Conservation (phyloP, 2,113 vertebrate genomes). For the Tor tambroides region DNA sequence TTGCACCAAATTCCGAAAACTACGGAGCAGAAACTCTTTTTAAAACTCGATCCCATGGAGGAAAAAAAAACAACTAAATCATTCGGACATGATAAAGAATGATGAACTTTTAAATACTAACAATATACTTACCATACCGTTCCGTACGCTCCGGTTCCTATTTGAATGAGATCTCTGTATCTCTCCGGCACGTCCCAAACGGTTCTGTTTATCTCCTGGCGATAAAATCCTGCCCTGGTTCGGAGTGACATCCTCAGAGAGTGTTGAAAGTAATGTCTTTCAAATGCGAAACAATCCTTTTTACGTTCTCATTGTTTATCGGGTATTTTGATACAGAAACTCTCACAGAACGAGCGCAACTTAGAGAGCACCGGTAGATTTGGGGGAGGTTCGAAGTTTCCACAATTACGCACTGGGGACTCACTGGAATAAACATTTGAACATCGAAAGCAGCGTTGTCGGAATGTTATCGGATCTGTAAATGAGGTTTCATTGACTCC, state of each 20-base stretch:
- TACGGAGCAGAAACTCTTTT: background rate
- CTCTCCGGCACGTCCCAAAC: conserved; percentile 87
- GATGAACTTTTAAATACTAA: background rate
- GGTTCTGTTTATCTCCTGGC: conserved; percentile 87
- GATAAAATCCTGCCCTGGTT: conserved; percentile 81
- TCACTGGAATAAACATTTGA: background rate
- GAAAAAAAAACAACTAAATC: no score
- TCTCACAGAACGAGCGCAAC: background rate
- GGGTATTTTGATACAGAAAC: background rate
- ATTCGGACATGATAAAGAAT: background rate
- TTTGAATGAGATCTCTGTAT: conserved; percentile 86
- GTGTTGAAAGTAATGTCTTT: background rate
- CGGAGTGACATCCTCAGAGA: conserved; percentile 67
- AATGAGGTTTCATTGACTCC: background rate
- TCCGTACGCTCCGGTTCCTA: conserved; percentile 92
- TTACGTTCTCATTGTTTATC: background rate
- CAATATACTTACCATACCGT: conserved; percentile 85
- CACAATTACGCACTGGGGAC: background rate
- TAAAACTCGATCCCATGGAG: no score
- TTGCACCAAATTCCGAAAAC: background rate
- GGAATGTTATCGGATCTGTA: background rate
- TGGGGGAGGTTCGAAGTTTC: conserved; percentile 28
- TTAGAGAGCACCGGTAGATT: background rate
- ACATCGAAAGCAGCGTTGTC: background rate
- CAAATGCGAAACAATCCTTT: background rate